A percentile compares a stretch with the other conserved stretches of the same genome.
Evolutionary conservation across 2,113 vertebrate species (phyloP).

Genomic region (Chamaea fasciata): DNA sequence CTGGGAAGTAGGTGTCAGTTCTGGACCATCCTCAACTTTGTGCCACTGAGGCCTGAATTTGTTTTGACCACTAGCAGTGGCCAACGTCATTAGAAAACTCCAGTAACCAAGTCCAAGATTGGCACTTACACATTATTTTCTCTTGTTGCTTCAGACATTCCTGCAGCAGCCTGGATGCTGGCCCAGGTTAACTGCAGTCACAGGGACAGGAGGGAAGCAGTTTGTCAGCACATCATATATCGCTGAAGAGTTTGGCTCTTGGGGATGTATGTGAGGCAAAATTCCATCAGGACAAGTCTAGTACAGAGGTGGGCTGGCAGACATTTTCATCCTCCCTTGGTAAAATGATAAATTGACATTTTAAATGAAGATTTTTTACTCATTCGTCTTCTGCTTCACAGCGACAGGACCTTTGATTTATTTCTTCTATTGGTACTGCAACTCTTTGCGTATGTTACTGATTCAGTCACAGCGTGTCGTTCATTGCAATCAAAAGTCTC

Average conservation of each 20-base stretch:
- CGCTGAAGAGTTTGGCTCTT: background rate
- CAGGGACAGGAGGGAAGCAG: background rate
- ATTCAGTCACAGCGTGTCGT: background rate
- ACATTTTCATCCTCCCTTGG: background rate
- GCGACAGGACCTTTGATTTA: background rate
- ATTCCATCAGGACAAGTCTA: background rate
- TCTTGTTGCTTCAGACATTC: background rate
- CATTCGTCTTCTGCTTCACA: background rate
- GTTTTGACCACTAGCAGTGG: background rate
- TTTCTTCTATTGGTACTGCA: background rate
- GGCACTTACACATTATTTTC: background rate
- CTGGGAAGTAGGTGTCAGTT: background rate
- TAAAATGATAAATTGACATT: background rate
- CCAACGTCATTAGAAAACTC: background rate
- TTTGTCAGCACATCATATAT: rapidly evolving
- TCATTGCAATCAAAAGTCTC: background rate
- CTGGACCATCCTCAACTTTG: rapidly evolving
- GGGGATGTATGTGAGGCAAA: rapidly evolving
- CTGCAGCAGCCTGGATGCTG: background rate
- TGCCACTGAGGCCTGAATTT: background rate
- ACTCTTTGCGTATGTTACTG: background rate
- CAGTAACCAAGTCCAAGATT: background rate
- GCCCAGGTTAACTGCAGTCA: rapidly evolving
- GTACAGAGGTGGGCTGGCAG: background rate
- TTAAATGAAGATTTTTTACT: background rate